phyloP scores from a whole-genome alignment of 2,888 invertebrate genomes.

The Sphaerophoria rueppellii region DNA sequence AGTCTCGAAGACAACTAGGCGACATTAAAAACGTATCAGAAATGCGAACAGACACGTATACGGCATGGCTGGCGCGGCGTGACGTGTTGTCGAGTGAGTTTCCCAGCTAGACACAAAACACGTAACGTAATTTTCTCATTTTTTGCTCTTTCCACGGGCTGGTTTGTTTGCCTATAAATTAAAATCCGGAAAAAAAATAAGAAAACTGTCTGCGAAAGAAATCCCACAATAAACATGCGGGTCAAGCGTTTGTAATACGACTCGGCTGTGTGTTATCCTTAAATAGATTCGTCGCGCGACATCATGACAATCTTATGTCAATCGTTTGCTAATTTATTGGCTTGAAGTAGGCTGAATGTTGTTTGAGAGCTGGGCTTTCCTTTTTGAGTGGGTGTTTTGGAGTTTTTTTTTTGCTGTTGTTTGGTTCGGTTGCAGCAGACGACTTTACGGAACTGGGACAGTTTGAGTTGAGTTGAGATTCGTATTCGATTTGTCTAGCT shows the following conservation, averaged over 20 bases:
- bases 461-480: conserved; percentile 1
- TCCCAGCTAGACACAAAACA: conserved; percentile 27
- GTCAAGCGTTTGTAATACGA: conserved; percentile 56
- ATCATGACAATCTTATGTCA: conserved; percentile 68
- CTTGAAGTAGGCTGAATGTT: conserved; percentile 49
- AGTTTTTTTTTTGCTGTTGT: background rate
- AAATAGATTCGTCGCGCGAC: conserved; percentile 55
- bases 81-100: conserved; percentile 20
- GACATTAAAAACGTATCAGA: background rate
- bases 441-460: conserved; percentile 55
- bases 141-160: background rate
- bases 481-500: conserved; percentile 24
- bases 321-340: conserved; percentile 67
- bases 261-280: conserved; percentile 60
- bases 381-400: no score
- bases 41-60: conserved; percentile 6
- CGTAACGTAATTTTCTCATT: conserved; percentile 13
- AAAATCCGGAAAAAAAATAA: conserved; percentile 62
- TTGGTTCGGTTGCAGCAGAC: conserved; percentile 24
- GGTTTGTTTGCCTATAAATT: background rate
- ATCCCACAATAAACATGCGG: conserved; percentile 46
- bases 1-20: conserved; percentile 37
- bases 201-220: conserved; percentile 53
- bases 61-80: no score
- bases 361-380: background rate